phyloP scores from a whole-genome alignment of 64 coral and sea anemone species.

The Pachyseris speciosa region DNA sequence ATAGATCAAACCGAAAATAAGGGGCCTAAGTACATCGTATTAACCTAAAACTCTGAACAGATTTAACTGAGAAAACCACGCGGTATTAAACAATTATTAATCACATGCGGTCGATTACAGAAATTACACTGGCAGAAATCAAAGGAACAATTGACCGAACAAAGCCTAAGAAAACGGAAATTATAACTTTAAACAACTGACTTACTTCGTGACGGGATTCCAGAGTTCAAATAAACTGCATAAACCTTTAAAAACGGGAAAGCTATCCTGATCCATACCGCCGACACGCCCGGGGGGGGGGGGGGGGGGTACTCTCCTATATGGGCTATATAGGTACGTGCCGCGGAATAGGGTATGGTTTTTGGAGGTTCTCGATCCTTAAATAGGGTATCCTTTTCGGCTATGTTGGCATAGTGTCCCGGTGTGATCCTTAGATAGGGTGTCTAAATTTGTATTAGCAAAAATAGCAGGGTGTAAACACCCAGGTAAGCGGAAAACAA shows the following conservation, averaged over 20 bases:
- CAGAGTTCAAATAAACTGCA: neutral
- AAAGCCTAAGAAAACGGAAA: neutral
- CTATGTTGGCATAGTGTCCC: too few species aligned
- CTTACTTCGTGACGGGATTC: neutral
- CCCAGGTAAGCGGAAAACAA: too few species aligned
- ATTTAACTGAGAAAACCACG: neutral
- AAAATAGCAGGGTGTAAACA: too few species aligned
- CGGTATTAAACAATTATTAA: neutral
- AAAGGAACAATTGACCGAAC: neutral
- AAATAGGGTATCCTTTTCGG: too few species aligned
- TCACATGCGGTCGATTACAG: neutral
- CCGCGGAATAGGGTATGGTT: too few species aligned
- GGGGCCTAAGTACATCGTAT: neutral
- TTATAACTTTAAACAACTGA: neutral
- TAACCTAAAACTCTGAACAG: neutral
- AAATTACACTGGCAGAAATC: neutral
- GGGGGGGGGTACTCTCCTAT: too few species aligned
- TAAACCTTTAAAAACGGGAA: neutral
- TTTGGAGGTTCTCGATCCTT: too few species aligned
- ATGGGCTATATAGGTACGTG: too few species aligned
- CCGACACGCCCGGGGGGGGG: too few species aligned
- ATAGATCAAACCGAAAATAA: neutral
- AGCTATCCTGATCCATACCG: neutral
- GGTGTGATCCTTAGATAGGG: too few species aligned
- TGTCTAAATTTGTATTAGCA: too few species aligned